These are phyloP conservation scores for Galaxias olidus DNA, from an alignment of 2,797 vertebrate genomes.

Conservation along the genomic window DNA sequence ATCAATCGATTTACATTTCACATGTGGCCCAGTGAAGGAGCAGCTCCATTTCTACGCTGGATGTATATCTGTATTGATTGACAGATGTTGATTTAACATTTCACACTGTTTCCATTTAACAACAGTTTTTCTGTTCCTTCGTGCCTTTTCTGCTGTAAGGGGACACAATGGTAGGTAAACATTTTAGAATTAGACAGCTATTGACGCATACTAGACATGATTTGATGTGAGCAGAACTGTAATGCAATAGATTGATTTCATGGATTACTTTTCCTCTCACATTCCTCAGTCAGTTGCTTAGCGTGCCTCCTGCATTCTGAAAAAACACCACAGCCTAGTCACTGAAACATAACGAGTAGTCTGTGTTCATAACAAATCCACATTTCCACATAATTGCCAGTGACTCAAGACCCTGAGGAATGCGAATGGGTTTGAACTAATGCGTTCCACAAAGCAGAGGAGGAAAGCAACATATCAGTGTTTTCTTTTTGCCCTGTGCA, in stretches of 20 bases:
- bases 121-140: conserved; percentile 19
- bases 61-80: conserved; percentile 31
- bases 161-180: neutral
- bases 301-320: no score
- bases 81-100: conserved; percentile 39
- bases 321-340: no score
- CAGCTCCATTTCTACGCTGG: conserved; percentile 6
- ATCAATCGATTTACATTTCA: conserved; percentile 30
- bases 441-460: neutral
- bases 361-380: no score
- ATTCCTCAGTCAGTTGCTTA: conserved; percentile 8
- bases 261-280: conserved; percentile 1
- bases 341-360: no score
- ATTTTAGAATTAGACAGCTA: no score
- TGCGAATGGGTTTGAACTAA: neutral
- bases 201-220: no score
- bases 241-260: conserved; percentile 20
- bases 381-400: no score
- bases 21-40: conserved; percentile 7
- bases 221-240: conserved; percentile 1
- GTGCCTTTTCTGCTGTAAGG: conserved; percentile 5
- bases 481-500: no score
- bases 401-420: no score
- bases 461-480: no score
- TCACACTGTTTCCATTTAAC: conserved; percentile 26